These are phyloP conservation scores for Scomber colias DNA, from an alignment of 2,113 vertebrate species.

Conservation along the genomic window DNA sequence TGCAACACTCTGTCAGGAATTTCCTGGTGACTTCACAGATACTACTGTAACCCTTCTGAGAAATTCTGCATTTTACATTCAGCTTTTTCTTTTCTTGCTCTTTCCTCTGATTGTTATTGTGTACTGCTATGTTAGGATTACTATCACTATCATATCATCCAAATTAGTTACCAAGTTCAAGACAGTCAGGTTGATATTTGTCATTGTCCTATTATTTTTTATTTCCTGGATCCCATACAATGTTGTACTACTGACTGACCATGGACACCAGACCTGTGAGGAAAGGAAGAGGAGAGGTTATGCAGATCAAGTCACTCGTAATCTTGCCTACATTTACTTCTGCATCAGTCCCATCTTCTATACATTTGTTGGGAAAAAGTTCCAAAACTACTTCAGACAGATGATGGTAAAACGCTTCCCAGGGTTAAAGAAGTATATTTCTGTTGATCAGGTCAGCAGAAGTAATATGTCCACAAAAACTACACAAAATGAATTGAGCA, in stretches of 20 bases:
- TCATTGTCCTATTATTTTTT: constrained; percentile 88
- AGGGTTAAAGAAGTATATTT: constrained; percentile 52
- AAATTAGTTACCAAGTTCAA: constrained; percentile 83
- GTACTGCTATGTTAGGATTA: constrained; percentile 86
- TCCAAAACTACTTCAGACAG: constrained; percentile 83
- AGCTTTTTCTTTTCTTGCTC: constrained; percentile 84
- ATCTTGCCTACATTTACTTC: constrained; percentile 86
- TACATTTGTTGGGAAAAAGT: constrained; percentile 88
- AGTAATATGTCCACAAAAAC: constrained; percentile 61
- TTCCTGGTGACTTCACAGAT: accelerated
- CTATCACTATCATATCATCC: constrained; percentile 78
- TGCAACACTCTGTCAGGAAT: constrained; percentile 39
- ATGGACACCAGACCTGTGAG: neutral
- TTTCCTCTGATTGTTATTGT: constrained; percentile 84
- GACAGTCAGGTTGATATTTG: constrained; percentile 86
- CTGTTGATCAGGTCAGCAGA: constrained; percentile 54
- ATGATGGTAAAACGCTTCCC: constrained; percentile 71
- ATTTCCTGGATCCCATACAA: constrained; percentile 88
- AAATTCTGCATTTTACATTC: constrained; percentile 75
- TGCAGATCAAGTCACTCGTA: constrained; percentile 78
- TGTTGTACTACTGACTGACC: constrained; percentile 68
- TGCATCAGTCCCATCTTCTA: constrained; percentile 90
- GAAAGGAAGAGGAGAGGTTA: constrained; percentile 35
- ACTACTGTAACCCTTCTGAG: neutral
- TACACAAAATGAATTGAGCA: neutral